Evolutionary conservation across 2,113 vertebrate genomes (phyloP).

Genomic region (Ammodytes dubius): DNA sequence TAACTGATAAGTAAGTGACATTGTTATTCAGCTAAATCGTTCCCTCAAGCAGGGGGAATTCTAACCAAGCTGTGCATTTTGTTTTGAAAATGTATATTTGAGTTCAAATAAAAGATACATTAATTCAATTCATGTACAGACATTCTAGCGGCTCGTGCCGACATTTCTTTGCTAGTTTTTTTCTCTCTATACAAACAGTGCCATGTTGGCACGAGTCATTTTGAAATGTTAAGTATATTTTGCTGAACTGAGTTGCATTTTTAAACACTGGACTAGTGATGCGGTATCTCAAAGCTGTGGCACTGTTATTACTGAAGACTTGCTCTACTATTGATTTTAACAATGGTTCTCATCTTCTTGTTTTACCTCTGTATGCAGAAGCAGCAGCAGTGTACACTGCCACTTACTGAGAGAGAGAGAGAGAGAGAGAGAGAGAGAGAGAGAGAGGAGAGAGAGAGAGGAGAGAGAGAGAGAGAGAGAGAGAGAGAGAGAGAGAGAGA

Average conservation of each 20-base stretch:
- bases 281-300: too few relatives aligned
- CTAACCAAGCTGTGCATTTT: background rate
- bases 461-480: background rate
- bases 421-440: background rate
- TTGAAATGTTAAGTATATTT: too few relatives aligned
- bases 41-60: background rate
- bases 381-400: background rate
- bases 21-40: background rate
- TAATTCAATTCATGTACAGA: background rate
- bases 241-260: too few relatives aligned
- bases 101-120: too few relatives aligned
- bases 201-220: too few relatives aligned
- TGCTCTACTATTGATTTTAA: background rate
- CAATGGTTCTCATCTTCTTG: background rate
- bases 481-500: background rate
- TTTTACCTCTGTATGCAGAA: background rate
- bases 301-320: background rate
- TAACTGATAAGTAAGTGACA: background rate
- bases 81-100: background rate
- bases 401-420: background rate
- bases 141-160: too few relatives aligned
- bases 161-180: too few relatives aligned
- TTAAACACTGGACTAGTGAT: too few relatives aligned
- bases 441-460: constrained; percentile 9
- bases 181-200: too few relatives aligned